Conservation (phyloP, 2,113 vertebrate species). For the Pandion haliaetus region DNA sequence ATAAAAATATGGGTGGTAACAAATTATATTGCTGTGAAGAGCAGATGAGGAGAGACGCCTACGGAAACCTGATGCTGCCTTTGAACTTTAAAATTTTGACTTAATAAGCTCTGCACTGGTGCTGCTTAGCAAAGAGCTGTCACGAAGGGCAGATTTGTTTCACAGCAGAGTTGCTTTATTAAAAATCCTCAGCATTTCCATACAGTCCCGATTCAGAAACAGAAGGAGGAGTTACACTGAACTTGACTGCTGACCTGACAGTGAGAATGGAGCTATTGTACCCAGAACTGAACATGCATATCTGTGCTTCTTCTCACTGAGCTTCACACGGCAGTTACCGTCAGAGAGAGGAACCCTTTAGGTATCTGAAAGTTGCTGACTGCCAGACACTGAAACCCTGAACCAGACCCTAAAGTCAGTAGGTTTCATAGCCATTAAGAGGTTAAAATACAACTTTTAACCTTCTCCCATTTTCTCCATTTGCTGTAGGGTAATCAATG, state of each 20-base stretch:
- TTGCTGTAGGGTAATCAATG: constrained; percentile 4
- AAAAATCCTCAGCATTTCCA: constrained; percentile 53
- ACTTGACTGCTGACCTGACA: constrained; percentile 66
- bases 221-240: constrained; percentile 57
- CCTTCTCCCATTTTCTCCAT: neutral
- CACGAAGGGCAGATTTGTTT: constrained; percentile 35
- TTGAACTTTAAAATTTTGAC: constrained; percentile 57
- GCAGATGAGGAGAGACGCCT: constrained; percentile 51
- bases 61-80: constrained; percentile 55
- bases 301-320: neutral
- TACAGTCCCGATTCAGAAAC: constrained; percentile 51
- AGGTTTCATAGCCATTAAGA: neutral
- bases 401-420: neutral
- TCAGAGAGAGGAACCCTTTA: neutral
- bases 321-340: neutral
- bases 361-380: constrained; percentile 1
- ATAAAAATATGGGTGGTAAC: constrained; percentile 42
- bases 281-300: constrained; percentile 44
- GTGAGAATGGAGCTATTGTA: constrained; percentile 65
- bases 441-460: constrained; percentile 11
- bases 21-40: constrained; percentile 46
- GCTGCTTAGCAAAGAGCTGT: constrained; percentile 18
- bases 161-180: constrained; percentile 38
- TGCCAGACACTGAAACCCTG: neutral
- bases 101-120: constrained; percentile 27